Evolutionary conservation across 2,888 invertebrate species (phyloP), one percentile per base, ranked within the genome.

Genomic region (Amphipoea lucens): DNA sequence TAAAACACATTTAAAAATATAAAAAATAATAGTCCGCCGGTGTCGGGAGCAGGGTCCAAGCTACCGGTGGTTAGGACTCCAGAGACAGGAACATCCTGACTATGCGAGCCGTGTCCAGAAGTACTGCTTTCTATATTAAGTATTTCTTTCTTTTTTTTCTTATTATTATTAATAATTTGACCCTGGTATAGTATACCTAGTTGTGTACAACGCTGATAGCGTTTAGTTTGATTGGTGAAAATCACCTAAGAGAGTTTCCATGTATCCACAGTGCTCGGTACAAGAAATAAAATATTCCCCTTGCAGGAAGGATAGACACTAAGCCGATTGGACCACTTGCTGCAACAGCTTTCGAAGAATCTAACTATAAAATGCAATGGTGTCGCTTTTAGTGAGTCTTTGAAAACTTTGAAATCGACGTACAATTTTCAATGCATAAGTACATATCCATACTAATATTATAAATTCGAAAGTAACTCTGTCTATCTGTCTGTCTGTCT

Each of bases 391-490:
- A 71, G 54, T 73, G 4, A 42, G 29, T 42, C 54, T 54, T 23
- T 23, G 4, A 12, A n/a, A 20, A 5, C 20, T 54, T 74, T 74
- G 20, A n/a, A 20, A 51, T 51, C n/a, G 20, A 72, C 1, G 29
- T 74, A 72, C 3, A 40, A 72, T 40, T 29, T 72, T 74, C 12
- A 57, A 36, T 45, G 29, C 74, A 45, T 57, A n/a, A n/a, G n/a
- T n/a, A n/a, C n/a, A n/a, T n/a, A n/a, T n/a, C n/a, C n/a, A n/a
- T n/a, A n/a, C n/a, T n/a, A n/a, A n/a, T n/a, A n/a, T n/a, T n/a
- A n/a, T n/a, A n/a, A n/a, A n/a, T n/a, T n/a, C n/a, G n/a, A n/a
- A n/a, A n/a, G n/a, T n/a, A n/a, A n/a, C n/a, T n/a, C n/a, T n/a
- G n/a, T n/a, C n/a, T n/a, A n/a, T n/a, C n/a, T n/a, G n/a, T n/a